Evolutionary conservation across 2,797 vertebrate species (phyloP).

Genomic region (Cichlasoma orientale): DNA sequence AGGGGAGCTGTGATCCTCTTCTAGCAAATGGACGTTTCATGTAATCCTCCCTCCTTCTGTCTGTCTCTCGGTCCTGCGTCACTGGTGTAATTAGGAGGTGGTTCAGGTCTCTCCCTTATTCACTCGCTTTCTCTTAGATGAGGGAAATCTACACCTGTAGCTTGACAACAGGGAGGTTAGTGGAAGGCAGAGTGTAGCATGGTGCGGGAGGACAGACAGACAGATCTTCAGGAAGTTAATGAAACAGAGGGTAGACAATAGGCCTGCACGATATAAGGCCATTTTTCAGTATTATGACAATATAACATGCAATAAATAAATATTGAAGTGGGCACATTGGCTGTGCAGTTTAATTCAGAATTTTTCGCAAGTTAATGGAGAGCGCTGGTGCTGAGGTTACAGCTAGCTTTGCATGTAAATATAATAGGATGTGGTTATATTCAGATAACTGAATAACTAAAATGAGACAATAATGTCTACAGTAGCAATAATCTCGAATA

Average conservation of each 20-base stretch:
- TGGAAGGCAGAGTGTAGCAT: conserved; percentile 1
- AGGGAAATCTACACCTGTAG: conserved; percentile 63
- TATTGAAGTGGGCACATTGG: background rate
- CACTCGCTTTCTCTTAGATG: conserved; percentile 47
- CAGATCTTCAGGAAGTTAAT: conserved; percentile 20
- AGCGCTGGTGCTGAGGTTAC: no score
- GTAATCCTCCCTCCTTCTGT: conserved; percentile 72
- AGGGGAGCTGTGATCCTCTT: conserved; percentile 72
- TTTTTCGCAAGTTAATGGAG: background rate
- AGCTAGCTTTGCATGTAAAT: background rate
- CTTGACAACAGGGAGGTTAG: conserved; percentile 1
- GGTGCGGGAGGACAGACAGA: background rate
- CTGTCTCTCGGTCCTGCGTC: conserved; percentile 60
- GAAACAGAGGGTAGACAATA: background rate
- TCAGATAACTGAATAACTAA: background rate
- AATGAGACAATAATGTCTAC: background rate
- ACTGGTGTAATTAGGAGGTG: conserved; percentile 68
- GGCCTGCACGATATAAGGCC: background rate
- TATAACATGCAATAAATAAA: background rate
- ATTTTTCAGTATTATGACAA: background rate
- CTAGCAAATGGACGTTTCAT: conserved; percentile 73
- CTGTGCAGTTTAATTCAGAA: background rate
- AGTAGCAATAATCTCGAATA: background rate
- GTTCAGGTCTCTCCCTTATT: conserved; percentile 67
- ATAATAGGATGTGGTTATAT: no score